phyloP scores from a whole-genome alignment of 2,113 vertebrate species.

The Danionella cerebrum region DNA sequence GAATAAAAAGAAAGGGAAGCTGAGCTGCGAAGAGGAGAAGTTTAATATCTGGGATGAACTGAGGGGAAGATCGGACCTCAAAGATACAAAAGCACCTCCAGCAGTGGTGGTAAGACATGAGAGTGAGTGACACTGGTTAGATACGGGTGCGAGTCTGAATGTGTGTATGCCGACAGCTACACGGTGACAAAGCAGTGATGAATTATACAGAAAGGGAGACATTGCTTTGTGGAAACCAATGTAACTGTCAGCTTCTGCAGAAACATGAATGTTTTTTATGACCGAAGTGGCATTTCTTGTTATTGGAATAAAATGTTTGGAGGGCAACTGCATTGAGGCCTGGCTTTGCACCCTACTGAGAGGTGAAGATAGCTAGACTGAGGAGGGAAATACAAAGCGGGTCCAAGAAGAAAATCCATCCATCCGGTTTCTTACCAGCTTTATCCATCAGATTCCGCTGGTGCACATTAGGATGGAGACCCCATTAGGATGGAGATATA shows the following conservation, averaged over 20 bases:
- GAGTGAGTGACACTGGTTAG: conserved; percentile 36
- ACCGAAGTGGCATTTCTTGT: conserved; percentile 27
- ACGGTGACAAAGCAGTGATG: conserved; percentile 38
- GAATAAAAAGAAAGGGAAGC: background rate
- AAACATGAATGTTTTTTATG: conserved; percentile 41
- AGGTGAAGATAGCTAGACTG: background rate
- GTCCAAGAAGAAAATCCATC: background rate
- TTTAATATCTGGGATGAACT: conserved; percentile 22
- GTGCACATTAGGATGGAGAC: no score
- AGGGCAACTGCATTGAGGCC: conserved; percentile 6
- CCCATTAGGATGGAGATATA: no score
- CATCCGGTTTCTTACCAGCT: no score
- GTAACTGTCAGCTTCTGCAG: conserved; percentile 40
- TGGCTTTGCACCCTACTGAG: conserved; percentile 8
- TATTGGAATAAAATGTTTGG: conserved; percentile 16
- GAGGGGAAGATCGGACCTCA: conserved; percentile 20
- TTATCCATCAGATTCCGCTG: no score
- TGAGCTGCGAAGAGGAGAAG: conserved; percentile 5
- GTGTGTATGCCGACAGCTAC: conserved; percentile 26
- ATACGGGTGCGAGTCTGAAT: conserved; percentile 19
- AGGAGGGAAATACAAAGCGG: background rate
- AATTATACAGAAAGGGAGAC: conserved; percentile 43
- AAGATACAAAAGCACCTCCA: conserved; percentile 37
- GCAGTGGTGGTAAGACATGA: conserved; percentile 33
- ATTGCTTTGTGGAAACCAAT: conserved; percentile 42